Evolutionary conservation across 2,888 invertebrate genomes (phyloP).

Genomic region (Erannis defoliaria): DNA sequence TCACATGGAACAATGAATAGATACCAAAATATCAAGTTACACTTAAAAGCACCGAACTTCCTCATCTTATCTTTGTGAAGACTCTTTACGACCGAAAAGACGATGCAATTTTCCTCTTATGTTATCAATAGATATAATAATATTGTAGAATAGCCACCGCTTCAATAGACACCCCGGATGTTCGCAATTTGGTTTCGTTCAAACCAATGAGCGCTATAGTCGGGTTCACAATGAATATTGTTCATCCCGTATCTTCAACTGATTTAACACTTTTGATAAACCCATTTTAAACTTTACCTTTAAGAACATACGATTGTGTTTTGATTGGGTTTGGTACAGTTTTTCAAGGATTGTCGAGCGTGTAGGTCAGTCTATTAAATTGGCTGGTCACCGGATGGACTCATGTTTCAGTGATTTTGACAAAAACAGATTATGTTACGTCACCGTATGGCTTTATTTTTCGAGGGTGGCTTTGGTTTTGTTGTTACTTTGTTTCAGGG

Average conservation of each 20-base stretch:
- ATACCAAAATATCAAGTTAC: constrained; percentile 62
- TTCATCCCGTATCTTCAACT: constrained; percentile 72
- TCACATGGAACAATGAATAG: constrained; percentile 36
- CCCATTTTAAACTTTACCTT: constrained; percentile 40
- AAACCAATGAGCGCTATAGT: constrained; percentile 80
- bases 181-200: constrained; percentile 83
- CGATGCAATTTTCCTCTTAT: constrained; percentile 74
- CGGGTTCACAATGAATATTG: constrained; percentile 84
- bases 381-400: constrained; percentile 75
- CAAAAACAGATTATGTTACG: constrained; percentile 77
- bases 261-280: constrained; percentile 28
- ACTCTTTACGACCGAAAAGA: constrained; percentile 52
- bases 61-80: constrained; percentile 48
- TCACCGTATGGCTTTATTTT: constrained; percentile 65
- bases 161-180: constrained; percentile 83
- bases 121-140: constrained; percentile 64
- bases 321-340: constrained; percentile 44
- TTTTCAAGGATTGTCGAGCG: constrained; percentile 68
- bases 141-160: constrained; percentile 65
- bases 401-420: constrained; percentile 79
- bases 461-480: constrained; percentile 60
- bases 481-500: no score
- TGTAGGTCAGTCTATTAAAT: constrained; percentile 84
- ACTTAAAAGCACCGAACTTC: constrained; percentile 55
- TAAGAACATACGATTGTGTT: constrained; percentile 23